These are phyloP conservation scores for Azorinus chamasolen DNA, from an alignment of 2,888 invertebrate species.

Conservation along the genomic window DNA sequence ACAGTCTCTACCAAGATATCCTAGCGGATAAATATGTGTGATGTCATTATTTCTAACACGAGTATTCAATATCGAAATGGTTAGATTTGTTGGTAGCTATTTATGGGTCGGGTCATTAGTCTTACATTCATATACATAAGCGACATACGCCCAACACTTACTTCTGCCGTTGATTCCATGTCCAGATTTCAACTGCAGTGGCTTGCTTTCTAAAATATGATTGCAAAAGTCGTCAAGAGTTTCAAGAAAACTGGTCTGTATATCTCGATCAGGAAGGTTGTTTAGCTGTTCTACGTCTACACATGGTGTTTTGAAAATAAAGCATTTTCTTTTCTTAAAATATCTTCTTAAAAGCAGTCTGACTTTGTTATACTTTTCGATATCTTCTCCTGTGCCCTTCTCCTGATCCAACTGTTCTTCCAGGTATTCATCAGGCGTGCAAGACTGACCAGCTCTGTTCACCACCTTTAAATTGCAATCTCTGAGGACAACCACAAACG, in stretches of 20 bases:
- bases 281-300: not conserved
- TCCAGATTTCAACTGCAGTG: constrained; percentile 4
- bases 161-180: constrained; percentile 7
- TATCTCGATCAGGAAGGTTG: not conserved
- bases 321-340: constrained; percentile 14
- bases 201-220: not conserved
- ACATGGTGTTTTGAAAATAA: constrained; percentile 2
- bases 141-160: no score
- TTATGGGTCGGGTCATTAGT: no score
- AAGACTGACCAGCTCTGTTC: not conserved
- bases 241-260: not conserved
- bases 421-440: constrained; percentile 4
- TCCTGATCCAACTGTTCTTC: not conserved
- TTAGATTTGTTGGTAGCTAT: no score
- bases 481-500: constrained; percentile 1
- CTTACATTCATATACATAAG: no score
- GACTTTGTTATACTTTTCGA: constrained; percentile 1
- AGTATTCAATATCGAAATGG: no score
- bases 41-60: no score
- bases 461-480: not conserved
- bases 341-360: constrained; percentile 9
- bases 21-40: no score
- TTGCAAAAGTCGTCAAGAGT: not conserved
- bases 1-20: no score
- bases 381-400: not conserved